phyloP scores from a whole-genome alignment of 2,113 vertebrate species.

The Amphilophus citrinellus region DNA sequence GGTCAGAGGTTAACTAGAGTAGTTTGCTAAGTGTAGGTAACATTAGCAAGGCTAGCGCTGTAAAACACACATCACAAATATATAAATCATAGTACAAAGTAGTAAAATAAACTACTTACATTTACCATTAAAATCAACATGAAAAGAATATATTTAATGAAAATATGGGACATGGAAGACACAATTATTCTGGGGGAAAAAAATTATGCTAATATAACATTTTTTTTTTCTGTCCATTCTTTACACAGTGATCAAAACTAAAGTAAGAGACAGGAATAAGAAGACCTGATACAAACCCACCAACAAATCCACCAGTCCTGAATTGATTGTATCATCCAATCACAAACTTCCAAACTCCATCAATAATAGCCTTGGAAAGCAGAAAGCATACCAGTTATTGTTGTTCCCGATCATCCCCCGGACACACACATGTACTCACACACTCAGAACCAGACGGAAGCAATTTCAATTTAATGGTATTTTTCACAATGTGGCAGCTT shows the following conservation, averaged over 20 bases:
- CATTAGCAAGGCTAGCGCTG: neutral
- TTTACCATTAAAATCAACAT: neutral
- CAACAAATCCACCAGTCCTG: neutral
- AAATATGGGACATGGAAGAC: neutral
- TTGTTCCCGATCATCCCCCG: conserved; percentile 38
- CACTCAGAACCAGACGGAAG: conserved; percentile 60
- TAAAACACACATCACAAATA: neutral
- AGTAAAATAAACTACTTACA: neutral
- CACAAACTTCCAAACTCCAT: neutral
- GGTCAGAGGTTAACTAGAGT: neutral
- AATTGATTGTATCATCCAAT: conserved; percentile 9
- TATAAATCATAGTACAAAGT: neutral
- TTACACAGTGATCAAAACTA: neutral
- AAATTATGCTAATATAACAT: no score
- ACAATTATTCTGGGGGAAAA: neutral
- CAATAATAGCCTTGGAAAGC: conserved; percentile 23
- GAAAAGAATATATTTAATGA: neutral
- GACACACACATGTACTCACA: conserved; percentile 43
- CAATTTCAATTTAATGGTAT: conserved; percentile 76
- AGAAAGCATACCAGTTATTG: conserved; percentile 19
- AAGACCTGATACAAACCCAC: neutral
- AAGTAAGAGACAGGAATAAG: neutral
- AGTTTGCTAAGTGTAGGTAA: neutral
- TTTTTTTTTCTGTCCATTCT: no score
- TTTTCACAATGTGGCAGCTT: conserved; percentile 71